These are phyloP conservation scores for Ciconia boyciana DNA, from an alignment of 2,113 vertebrate species.

Conservation along the genomic window DNA sequence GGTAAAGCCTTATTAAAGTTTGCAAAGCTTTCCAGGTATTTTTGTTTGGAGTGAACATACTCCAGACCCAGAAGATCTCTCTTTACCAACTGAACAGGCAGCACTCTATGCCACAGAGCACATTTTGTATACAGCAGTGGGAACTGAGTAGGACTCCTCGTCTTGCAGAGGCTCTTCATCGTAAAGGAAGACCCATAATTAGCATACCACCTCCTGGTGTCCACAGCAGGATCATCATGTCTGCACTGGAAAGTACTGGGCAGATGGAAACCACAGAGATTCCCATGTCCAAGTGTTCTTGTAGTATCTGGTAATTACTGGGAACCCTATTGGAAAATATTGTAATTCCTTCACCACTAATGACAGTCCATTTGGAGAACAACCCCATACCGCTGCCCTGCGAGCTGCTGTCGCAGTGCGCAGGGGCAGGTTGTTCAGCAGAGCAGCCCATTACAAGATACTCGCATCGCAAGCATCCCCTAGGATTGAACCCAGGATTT, in stretches of 20 bases:
- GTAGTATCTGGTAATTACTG: neutral
- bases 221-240: neutral
- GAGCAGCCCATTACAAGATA: neutral
- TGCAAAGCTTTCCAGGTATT: neutral
- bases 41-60: neutral
- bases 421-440: neutral
- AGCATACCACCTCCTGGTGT: neutral
- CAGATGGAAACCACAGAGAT: neutral
- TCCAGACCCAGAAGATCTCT: neutral
- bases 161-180: neutral
- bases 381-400: neutral
- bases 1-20: neutral
- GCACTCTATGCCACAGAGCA: neutral
- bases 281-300: neutral
- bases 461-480: neutral
- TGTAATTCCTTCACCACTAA: neutral
- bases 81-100: neutral
- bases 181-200: neutral
- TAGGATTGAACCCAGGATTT: neutral
- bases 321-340: neutral
- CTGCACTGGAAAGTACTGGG: neutral
- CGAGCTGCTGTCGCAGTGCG: neutral
- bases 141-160: fast-evolving
- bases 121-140: neutral
- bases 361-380: neutral